Evolutionary conservation across 2,888 invertebrate species (phyloP), one percentile per base, ranked within the genome.

Genomic region (Drosophila melanosoma): DNA sequence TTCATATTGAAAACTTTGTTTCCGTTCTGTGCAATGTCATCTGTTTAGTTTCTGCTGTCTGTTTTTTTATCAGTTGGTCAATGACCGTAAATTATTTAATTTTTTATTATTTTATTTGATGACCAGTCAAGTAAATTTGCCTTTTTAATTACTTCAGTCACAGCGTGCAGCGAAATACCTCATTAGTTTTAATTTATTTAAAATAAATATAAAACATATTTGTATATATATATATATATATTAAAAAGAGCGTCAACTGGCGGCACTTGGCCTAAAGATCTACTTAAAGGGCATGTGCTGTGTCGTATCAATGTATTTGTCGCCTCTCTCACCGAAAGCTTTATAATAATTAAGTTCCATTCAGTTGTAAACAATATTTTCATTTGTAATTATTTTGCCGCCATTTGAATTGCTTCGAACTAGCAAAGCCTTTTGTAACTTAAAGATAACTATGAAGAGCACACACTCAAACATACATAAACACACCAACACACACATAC

Each of bases 141-240:
- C 71, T 81, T 66, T 72, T 33, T 67, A 82, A 82, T 65, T 82
- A 85, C 59, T 81, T 90, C 76, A 71, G 76, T 78, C 81, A 75
- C 87, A 88, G 90, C 85, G 87, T 90, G 90, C 90, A 84, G 84
- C 79, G 77, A 85, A 89, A 90, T 91, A 91, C 91, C 91, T 91
- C 91, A 91, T 91, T 91, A 91, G 87, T 79, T 90, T 78, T 90
- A 90, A 82, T 86, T 81, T 79, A 26, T 52, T 53, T 29, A 23
- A 48, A 52, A 49, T 23, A 48, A n/a, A 29, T 36, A 36, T 11
- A 15, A 56, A 53, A 57, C 45, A 51, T 60, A 42, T 40, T 36
- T 53, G 15, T 53, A 48, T 52, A 33, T 48, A 57, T 33, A 45
- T 53, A 11, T 53, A 48, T 52, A 33, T 48, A 57, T 33, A 45